Conservation (phyloP, 2,888 invertebrate genomes). For the Argyra leucocephala region DNA sequence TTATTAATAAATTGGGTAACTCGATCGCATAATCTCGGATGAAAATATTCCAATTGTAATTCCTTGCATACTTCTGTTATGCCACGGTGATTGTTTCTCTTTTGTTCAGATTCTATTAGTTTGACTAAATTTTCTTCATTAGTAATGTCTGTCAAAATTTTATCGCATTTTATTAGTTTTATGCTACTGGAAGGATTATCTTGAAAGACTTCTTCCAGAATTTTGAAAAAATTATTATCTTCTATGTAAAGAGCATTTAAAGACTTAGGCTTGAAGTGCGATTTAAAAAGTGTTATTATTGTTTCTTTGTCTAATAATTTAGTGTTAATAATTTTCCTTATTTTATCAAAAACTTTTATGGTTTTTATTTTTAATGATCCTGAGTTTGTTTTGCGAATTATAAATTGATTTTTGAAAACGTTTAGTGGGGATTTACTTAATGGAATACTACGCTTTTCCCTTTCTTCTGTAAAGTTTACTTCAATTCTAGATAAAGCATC, state of each 20-base stretch:
- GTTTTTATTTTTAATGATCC: constrained; percentile 17
- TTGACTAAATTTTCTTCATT: constrained; percentile 16
- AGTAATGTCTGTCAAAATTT: constrained; percentile 1
- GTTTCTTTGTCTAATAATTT: background rate
- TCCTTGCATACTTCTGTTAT: constrained; percentile 21
- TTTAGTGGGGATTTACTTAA: constrained; percentile 12
- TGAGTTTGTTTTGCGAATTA: constrained; percentile 15
- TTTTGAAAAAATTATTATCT: too few species aligned
- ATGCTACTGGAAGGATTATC: too few species aligned
- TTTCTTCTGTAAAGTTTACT: background rate
- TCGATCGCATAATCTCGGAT: constrained; percentile 19
- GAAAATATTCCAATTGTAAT: constrained; percentile 19
- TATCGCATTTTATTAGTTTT: too few species aligned
- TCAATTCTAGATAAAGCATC: constrained; percentile 18
- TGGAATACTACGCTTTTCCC: background rate
- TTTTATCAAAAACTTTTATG: constrained; percentile 13
- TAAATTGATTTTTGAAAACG: constrained; percentile 13
- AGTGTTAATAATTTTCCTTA: background rate
- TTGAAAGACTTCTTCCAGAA: too few species aligned
- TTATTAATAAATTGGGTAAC: constrained; percentile 25
- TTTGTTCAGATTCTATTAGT: constrained; percentile 21
- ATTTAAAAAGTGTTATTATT: too few species aligned
- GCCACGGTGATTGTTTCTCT: constrained; percentile 25
- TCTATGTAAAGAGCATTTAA: constrained; percentile 12
- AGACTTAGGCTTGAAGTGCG: too few species aligned